phyloP scores from a whole-genome alignment of 2,113 vertebrate genomes.

The Chamaea fasciata region DNA sequence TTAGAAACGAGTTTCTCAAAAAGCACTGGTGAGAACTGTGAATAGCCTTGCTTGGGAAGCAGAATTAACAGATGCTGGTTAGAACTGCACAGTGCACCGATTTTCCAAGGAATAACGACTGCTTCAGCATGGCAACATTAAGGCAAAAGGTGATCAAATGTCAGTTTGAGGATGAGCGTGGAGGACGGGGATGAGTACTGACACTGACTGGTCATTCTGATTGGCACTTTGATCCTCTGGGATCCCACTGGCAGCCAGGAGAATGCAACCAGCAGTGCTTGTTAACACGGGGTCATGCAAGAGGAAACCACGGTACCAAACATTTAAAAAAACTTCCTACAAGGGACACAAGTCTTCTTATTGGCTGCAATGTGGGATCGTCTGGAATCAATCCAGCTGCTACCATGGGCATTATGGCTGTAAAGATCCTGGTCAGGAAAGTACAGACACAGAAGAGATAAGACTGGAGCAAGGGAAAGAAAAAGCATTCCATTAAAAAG shows the following conservation, averaged over 20 bases:
- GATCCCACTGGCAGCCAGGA: constrained; percentile 77
- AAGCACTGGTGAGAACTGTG: background rate
- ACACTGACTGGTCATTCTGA: constrained; percentile 65
- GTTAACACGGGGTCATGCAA: constrained; percentile 63
- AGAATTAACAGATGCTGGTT: constrained; percentile 26
- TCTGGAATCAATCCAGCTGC: constrained; percentile 95
- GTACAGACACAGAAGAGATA: constrained; percentile 73
- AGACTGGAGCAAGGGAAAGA: constrained; percentile 42
- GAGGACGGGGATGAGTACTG: background rate
- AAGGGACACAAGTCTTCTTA: constrained; percentile 90
- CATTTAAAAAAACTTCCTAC: constrained; percentile 77
- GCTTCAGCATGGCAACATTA: constrained; percentile 45
- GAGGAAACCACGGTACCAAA: constrained; percentile 47
- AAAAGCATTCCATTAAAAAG: constrained; percentile 37
- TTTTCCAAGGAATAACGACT: constrained; percentile 30
- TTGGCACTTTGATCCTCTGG: constrained; percentile 62
- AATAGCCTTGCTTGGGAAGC: background rate
- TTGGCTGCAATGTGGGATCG: constrained; percentile 97
- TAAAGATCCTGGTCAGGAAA: constrained; percentile 95
- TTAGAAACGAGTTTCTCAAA: background rate
- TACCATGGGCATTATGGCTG: constrained; percentile 98
- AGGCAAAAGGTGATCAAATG: constrained; percentile 30
- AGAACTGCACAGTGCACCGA: background rate
- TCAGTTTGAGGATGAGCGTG: background rate
- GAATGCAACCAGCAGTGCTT: constrained; percentile 59